Base-by-base conservation (phyloP, 2,888 invertebrate species). In the Aphodius granarius region DNA sequence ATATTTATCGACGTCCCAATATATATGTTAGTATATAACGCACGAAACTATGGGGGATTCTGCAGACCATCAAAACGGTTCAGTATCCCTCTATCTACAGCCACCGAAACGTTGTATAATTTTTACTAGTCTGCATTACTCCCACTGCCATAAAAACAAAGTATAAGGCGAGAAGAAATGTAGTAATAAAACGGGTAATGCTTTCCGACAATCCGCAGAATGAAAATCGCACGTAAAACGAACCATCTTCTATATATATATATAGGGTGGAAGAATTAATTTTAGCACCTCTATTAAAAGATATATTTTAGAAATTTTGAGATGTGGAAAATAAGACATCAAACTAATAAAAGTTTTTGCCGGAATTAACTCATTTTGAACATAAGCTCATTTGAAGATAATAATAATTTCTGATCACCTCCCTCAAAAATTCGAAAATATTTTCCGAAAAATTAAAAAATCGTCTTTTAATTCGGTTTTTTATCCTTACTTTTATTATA, bases 1-100 rank as follows among this genome's bases (percentile, higher is more conserved):
- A 73, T 73, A 73, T 73, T 73, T 73, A 73, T 73, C 73, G 62
- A 63, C 66, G 68, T 13, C 13, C 43, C 43, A 13, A 43, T 43
- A 43, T 43, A 43, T 43, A 43, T 43, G 43, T 43, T 43, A 43
- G 43, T 43, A 43, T 43, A 43, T 43, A 43, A 43, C 43, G 43
- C 43, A 43, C 43, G 43, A 13, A 43, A 43, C 43, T 43, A 43
- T 43, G 43, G 43, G n/a, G 43, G 6, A 43, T 43, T 43, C 43
- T 43, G 43, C 4, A 13, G 43, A 6, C 43, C 43, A 43, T 43
- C 43, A 43, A 43, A 43, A 6, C 43, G 43, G 9, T 43, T 13
- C 43, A 13, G 6, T 9, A 43, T n/a, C n/a, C 43, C 43, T 43
- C 43, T 43, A 43, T 43, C 43, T 43, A 43, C 43, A 43, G 43